A percentile compares a stretch with the other conserved stretches of the same genome.
Evolutionary conservation across 1,140 invertebrate genomes (phyloP).

Genomic region (Drosophila suzukii): DNA sequence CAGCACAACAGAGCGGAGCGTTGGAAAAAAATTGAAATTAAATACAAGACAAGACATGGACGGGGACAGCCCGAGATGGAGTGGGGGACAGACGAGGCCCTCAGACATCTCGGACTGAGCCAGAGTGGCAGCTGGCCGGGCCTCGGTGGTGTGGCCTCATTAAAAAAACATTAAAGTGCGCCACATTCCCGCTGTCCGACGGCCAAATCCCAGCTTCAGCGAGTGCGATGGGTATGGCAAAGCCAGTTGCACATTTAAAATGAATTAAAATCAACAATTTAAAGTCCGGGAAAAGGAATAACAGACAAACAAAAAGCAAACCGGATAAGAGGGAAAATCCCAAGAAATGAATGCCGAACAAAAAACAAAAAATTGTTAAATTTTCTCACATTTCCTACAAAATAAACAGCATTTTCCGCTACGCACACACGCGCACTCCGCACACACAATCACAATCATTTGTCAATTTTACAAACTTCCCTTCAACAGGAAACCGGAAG

Average conservation of each 20-base stretch:
- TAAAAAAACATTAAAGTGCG: constrained; percentile 81
- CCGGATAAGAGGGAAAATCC: constrained; percentile 26
- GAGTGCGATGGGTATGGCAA: neutral
- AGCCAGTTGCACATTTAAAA: constrained; percentile 54
- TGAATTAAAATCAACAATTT: constrained; percentile 61
- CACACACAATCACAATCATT: constrained; percentile 69
- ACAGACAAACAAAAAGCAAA: constrained; percentile 24
- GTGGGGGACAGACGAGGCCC: constrained; percentile 29
- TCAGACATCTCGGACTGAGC: constrained; percentile 14
- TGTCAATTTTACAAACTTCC: constrained; percentile 79
- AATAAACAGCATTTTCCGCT: constrained; percentile 74
- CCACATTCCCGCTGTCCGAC: constrained; percentile 36
- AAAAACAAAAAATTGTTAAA: constrained; percentile 62
- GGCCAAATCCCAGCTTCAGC: constrained; percentile 6
- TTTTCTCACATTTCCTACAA: constrained; percentile 73
- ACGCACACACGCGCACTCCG: constrained; percentile 26
- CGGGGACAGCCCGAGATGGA: neutral
- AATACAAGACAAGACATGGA: constrained; percentile 60
- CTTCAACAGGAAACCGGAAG: constrained; percentile 79
- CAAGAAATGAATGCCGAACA: constrained; percentile 1
- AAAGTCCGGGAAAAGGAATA: constrained; percentile 17
- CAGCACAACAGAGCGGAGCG: constrained; percentile 12
- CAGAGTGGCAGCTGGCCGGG: constrained; percentile 34
- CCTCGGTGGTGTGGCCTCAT: constrained; percentile 53
- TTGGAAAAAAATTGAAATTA: constrained; percentile 73